Conservation (phyloP, 1,140 invertebrate species). For the Lordiphosa clarofinis region DNA sequence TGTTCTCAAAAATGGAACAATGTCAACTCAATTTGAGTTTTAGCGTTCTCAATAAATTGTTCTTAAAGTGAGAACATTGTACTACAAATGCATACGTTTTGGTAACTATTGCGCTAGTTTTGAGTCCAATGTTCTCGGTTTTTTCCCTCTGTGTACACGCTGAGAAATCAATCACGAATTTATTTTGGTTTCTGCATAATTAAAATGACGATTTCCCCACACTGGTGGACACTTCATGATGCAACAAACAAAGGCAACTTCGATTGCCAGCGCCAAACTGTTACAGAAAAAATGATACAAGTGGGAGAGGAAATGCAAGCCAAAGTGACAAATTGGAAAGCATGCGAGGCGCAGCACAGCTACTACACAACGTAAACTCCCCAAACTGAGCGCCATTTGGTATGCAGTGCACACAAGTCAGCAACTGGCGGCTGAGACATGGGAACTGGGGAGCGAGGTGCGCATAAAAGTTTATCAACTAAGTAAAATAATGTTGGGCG, state of each 20-base stretch:
- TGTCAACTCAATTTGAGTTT: no score
- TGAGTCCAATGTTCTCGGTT: no score
- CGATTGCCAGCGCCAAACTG: constrained; percentile 50
- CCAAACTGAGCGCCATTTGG: constrained; percentile 1
- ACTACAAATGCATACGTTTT: no score
- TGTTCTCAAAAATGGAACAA: no score
- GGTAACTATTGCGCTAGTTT: no score
- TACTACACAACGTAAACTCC: constrained; percentile 17
- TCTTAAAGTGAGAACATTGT: no score
- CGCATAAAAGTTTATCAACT: constrained; percentile 75
- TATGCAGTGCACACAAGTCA: constrained; percentile 16
- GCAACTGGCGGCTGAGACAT: constrained; percentile 19
- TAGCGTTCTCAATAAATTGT: no score
- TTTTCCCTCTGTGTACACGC: no score
- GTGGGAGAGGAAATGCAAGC: constrained; percentile 28
- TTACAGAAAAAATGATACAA: constrained; percentile 42
- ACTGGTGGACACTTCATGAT: constrained; percentile 3
- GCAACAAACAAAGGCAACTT: constrained; percentile 24
- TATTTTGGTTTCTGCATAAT: constrained; percentile 46
- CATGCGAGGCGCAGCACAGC: constrained; percentile 30
- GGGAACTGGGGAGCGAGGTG: constrained; percentile 18
- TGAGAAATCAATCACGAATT: no score
- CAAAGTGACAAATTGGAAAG: constrained; percentile 68
- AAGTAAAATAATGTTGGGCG: constrained; percentile 75
- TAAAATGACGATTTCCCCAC: constrained; percentile 47